A percentile compares a stretch with the other conserved stretches of the same genome.
Conservation (phyloP, 2,113 vertebrate genomes). For the Serinus canaria region DNA sequence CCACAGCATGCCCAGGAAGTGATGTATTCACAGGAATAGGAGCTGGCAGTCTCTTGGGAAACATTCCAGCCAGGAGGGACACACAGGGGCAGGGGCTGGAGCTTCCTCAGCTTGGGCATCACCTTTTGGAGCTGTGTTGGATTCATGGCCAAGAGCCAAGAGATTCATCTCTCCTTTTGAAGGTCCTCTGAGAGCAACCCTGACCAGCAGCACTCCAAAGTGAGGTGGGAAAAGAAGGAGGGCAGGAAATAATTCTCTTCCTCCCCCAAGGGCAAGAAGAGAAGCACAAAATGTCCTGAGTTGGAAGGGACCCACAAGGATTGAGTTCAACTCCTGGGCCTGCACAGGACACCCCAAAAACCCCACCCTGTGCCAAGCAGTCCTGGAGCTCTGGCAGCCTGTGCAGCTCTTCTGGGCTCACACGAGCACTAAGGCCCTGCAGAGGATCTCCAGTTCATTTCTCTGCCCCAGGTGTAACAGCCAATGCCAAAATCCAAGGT, state of each 20-base stretch:
- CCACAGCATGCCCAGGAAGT: rapidly evolving
- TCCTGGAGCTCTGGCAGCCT: neutral
- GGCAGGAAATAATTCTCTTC: neutral
- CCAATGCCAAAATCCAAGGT: neutral
- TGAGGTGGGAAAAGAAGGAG: rapidly evolving
- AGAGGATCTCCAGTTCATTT: neutral
- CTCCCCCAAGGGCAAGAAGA: neutral
- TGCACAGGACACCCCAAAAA: neutral
- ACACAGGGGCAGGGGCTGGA: rapidly evolving
- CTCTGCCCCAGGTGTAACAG: neutral
- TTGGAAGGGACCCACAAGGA: neutral
- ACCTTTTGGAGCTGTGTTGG: rapidly evolving
- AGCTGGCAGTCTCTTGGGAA: neutral
- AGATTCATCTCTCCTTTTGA: neutral
- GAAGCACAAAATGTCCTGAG: neutral
- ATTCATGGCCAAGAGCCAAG: neutral
- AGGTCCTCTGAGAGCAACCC: neutral
- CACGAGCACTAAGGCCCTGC: neutral
- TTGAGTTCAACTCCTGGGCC: neutral
- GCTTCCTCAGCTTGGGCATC: neutral
- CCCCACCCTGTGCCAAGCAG: neutral
- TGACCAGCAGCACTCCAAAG: neutral
- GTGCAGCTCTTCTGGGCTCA: neutral
- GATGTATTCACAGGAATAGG: rapidly evolving
- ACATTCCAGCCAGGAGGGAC: neutral